Evolutionary conservation across 2,888 invertebrate species (phyloP).

Genomic region (Cryptophagus acutangulus): DNA sequence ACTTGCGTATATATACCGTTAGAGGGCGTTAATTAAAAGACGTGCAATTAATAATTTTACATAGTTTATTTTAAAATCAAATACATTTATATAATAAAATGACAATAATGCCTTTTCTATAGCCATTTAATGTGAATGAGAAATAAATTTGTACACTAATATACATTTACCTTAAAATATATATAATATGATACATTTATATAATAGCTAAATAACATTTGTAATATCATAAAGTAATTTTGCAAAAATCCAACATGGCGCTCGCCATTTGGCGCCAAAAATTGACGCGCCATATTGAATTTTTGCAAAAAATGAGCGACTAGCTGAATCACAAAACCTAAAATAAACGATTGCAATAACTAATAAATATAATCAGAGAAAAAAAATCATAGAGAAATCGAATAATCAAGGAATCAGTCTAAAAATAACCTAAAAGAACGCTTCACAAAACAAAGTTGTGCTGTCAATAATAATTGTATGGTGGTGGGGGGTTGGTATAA

Average conservation of each 20-base stretch:
- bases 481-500: no score
- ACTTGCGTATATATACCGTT: no score
- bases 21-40: no score
- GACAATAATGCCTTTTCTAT: slow-evolving; percentile 25
- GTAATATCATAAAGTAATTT: slow-evolving; percentile 11
- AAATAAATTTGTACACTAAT: slow-evolving; percentile 43
- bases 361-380: slow-evolving; percentile 22
- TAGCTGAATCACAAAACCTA: slow-evolving; percentile 47
- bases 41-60: background rate
- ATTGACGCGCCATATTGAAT: no score
- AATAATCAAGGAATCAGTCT: no score
- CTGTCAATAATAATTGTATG: no score
- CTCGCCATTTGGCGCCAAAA: no score
- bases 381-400: slow-evolving; percentile 8
- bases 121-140: slow-evolving; percentile 36
- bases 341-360: slow-evolving; percentile 21
- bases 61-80: slow-evolving; percentile 10
- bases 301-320: slow-evolving; percentile 40
- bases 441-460: no score
- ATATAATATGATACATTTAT: slow-evolving; percentile 30
- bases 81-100: slow-evolving; percentile 29
- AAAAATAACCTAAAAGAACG: no score
- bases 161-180: slow-evolving; percentile 31
- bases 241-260: slow-evolving; percentile 3
- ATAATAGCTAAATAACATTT: slow-evolving; percentile 29